phyloP scores from a whole-genome alignment of 2,113 vertebrate species.

The Microtus ochrogaster region DNA sequence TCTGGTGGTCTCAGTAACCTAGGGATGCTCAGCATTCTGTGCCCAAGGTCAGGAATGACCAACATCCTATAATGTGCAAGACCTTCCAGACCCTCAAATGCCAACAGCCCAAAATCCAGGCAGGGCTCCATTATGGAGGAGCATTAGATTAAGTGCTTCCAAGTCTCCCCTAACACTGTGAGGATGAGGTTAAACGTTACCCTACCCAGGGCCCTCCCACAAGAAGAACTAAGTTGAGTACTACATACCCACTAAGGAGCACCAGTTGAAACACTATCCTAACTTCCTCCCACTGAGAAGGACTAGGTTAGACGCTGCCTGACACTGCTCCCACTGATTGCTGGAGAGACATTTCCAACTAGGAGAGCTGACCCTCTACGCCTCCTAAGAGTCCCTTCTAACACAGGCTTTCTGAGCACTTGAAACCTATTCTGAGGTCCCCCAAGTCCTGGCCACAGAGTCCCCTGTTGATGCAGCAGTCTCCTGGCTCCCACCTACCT shows the following conservation, averaged over 20 bases:
- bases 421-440: neutral
- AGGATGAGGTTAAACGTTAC: neutral
- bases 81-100: neutral
- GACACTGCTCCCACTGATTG: neutral
- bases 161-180: neutral
- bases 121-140: neutral
- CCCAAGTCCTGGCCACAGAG: neutral
- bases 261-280: neutral
- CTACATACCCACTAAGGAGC: neutral
- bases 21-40: neutral
- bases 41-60: neutral
- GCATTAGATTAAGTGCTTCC: accelerated
- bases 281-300: neutral
- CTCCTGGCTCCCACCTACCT: neutral
- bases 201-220: neutral
- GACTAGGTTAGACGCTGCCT: neutral
- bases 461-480: neutral
- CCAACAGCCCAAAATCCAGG: neutral
- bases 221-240: neutral
- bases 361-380: neutral
- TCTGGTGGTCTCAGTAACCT: neutral
- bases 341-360: neutral
- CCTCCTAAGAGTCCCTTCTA: neutral
- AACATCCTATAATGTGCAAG: neutral
- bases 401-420: neutral